A percentile compares a stretch with the other conserved stretches of the same genome.
phyloP scores from a whole-genome alignment of 2,888 invertebrate genomes.

The Ochropleura leucogaster region DNA sequence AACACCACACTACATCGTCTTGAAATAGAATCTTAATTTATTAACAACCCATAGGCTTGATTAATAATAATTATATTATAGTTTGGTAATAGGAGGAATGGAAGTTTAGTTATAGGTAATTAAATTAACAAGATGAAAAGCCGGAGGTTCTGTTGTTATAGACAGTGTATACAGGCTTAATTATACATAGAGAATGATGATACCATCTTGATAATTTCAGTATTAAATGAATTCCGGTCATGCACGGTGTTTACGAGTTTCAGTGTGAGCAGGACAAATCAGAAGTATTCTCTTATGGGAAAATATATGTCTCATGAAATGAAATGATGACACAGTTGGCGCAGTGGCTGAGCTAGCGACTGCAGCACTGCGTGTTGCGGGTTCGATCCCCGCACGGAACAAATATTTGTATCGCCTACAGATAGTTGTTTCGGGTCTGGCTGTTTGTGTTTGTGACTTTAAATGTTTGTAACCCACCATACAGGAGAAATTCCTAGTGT shows the following conservation, averaged over 20 bases:
- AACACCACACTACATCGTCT: conserved; percentile 20
- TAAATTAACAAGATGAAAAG: conserved; percentile 14
- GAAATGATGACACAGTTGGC: neutral
- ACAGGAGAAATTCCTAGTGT: too few relatives aligned
- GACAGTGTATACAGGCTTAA: neutral
- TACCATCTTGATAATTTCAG: too few relatives aligned
- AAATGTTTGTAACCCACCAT: too few relatives aligned
- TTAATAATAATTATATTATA: conserved; percentile 36
- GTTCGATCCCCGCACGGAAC: too few relatives aligned
- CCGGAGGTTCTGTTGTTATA: neutral
- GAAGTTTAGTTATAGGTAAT: conserved; percentile 10
- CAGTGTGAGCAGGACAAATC: neutral
- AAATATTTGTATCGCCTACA: too few relatives aligned
- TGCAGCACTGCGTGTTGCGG: too few relatives aligned
- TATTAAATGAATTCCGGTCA: neutral
- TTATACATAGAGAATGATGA: neutral
- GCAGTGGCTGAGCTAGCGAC: too few relatives aligned
- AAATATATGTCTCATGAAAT: neutral
- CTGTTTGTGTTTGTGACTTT: too few relatives aligned
- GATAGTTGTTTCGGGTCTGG: too few relatives aligned
- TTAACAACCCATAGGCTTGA: conserved; percentile 16
- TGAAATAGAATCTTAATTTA: conserved; percentile 30
- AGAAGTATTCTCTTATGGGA: neutral
- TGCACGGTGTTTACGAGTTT: neutral
- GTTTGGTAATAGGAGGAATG: conserved; percentile 3